Base-by-base conservation (phyloP, 2,797 vertebrate genomes). In the Lateolabrax maculatus region DNA sequence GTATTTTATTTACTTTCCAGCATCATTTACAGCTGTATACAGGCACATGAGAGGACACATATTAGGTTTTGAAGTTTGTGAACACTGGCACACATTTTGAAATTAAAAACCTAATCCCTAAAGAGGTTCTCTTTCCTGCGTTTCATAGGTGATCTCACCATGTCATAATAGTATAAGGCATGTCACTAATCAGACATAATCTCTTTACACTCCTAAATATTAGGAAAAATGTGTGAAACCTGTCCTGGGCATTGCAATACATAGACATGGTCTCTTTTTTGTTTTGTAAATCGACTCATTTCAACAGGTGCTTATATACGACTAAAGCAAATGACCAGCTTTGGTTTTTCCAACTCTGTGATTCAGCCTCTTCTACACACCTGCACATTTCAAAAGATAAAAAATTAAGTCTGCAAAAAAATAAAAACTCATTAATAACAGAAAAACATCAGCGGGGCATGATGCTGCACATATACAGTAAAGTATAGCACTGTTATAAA, bases 201-300 rank as follows among this genome's bases (percentile, higher is more conserved):
- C 55, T 37, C 25, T 82, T 84, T 71, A 80, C 67, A 87, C 76
- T 93, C 93, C 93, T 93, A 94, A 94, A 93, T 93, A 93, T 94
- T 92, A 94, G 93, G 93, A 94, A 93, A 84, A 69, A 81, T 70
- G 70, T 62, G 16, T 44, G 12, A 80, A 90, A 80, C 18, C 18
- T 56, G 16, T 72, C 29, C 23, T 63, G 2, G 56, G 16, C 23
- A 56, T 80, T 75, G 43, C 49, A 79, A 55, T 58, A 37, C 13
- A 53, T 21, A 18, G 6, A 58, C 1, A 39, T n/a, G n/a, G 64
- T 65, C 3, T 62, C 31, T 51, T 36, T 31, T 25, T 21, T 39
- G 7, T 4, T 41, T 76, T 36, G 25, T 63, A 67, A 60, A 83
- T 67, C 65, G 0, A 65, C 36, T 70, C 0, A 61, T 34, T 84